A percentile compares a stretch with the other conserved stretches of the same genome.
These are phyloP conservation scores for Cyanoderma ruficeps DNA, from an alignment of 2,113 vertebrate genomes.

Conservation along the genomic window DNA sequence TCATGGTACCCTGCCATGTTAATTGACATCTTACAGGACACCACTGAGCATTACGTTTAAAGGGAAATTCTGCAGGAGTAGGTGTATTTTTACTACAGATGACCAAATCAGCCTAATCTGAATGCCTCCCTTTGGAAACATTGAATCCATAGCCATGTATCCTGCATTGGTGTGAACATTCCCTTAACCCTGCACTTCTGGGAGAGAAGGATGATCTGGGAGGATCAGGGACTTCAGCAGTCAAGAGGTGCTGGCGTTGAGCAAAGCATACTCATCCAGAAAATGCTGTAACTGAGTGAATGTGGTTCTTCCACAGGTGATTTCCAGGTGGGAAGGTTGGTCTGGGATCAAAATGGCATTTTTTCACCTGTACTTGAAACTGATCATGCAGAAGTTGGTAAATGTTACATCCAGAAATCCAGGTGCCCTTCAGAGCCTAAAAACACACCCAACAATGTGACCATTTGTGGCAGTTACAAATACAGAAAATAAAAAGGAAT, in stretches of 20 bases:
- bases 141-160: not conserved
- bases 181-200: fast-evolving
- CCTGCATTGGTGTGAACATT: not conserved
- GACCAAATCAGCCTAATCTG: not conserved
- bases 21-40: not conserved
- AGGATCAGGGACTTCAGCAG: not conserved
- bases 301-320: not conserved
- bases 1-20: not conserved
- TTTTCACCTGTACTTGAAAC: not conserved
- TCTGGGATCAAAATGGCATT: not conserved
- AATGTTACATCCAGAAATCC: not conserved
- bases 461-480: not conserved
- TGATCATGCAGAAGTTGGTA: not conserved
- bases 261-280: not conserved
- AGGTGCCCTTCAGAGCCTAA: not conserved
- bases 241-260: not conserved
- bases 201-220: not conserved
- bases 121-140: not conserved
- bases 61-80: not conserved
- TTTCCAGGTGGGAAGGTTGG: not conserved
- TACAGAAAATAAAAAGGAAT: not conserved
- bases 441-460: not conserved
- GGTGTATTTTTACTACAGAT: not conserved
- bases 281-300: not conserved
- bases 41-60: not conserved